Base-by-base conservation (phyloP, 2,797 vertebrate species). In the Pseudochirops corinnae region DNA sequence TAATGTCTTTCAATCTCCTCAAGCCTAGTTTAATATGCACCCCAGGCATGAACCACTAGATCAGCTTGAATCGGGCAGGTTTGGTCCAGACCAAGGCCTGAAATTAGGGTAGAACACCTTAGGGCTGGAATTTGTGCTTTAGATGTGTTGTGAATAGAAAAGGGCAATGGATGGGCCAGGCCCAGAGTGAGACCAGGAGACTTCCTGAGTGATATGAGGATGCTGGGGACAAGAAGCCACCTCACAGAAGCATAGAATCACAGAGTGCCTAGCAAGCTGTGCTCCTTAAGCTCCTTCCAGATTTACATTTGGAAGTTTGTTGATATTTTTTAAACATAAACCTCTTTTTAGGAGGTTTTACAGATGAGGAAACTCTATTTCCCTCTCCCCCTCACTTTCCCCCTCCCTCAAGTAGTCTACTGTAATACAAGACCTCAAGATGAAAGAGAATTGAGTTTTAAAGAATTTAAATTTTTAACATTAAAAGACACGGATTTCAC, bases 361-460 rank as follows among this genome's bases (percentile, higher is more conserved):
- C 82, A 58, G 91, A 46, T 90, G 50, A 52, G 50, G 5, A 55
- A 46, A 1, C 28, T 39, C 5, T 74, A 16, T 55, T 55, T 55
- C 53, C 53, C 10, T 11, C 3, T 39, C 18, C 6, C n/a, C 16
- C 7, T 57, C 56, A 28, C 9, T 12, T 28, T 96, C 28, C 90
- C 11, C 31, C 90, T 56, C 18, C 2, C 18, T 55, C 92, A 97
- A 97, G 93, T 46, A 94, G 95, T 39, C 87, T 93, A 3, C 39
- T 90, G 16, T 95, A 93, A 94, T 96, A 97, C 96, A 96, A 93
- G 53, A 95, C 67, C 60, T 93, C 91, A 97, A 97, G 95, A 97
- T 97, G 92, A 97, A 97, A 97, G 94, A 94, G 95, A 97, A 96
- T 97, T 87, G 96, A 93, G 46, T 92, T 97, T 96, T 16, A 39